A percentile compares a stretch with the other conserved stretches of the same genome.
These are phyloP conservation scores for Oryzias woworae DNA, from an alignment of 2,113 vertebrate species.

Conservation along the genomic window DNA sequence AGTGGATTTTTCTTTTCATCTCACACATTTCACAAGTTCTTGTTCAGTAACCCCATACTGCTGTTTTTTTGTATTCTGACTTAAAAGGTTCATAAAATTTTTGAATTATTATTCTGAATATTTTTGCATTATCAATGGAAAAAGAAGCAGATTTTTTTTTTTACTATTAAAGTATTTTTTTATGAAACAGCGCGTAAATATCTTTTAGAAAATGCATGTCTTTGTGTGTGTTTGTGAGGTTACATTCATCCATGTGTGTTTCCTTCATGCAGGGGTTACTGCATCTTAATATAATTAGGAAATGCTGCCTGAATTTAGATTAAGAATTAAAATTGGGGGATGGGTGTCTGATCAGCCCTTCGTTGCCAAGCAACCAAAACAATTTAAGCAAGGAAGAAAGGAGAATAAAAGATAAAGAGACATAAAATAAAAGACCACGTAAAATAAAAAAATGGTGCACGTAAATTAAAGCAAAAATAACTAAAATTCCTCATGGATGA, in stretches of 20 bases:
- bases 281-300: slow-evolving; percentile 70
- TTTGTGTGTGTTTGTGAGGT: slow-evolving; percentile 15
- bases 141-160: background rate
- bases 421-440: slow-evolving; percentile 56
- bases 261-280: slow-evolving; percentile 28
- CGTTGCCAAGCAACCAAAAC: slow-evolving; percentile 59
- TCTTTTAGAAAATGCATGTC: slow-evolving; percentile 6
- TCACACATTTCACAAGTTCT: too few species aligned
- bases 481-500: slow-evolving; percentile 15
- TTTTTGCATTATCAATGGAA: background rate
- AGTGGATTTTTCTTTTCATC: too few species aligned
- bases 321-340: slow-evolving; percentile 57
- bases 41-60: too few species aligned
- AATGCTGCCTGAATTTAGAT: slow-evolving; percentile 57
- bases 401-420: slow-evolving; percentile 39
- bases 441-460: slow-evolving; percentile 52
- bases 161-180: background rate
- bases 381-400: slow-evolving; percentile 51
- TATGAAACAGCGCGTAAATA: background rate
- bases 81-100: too few species aligned
- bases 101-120: too few species aligned
- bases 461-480: slow-evolving; percentile 6
- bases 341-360: slow-evolving; percentile 52
- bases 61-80: too few species aligned
- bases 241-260: slow-evolving; percentile 24